A percentile compares a stretch with the other conserved stretches of the same genome.
phyloP scores from a whole-genome alignment of 2,888 invertebrate genomes.

The Amiota mariae region DNA sequence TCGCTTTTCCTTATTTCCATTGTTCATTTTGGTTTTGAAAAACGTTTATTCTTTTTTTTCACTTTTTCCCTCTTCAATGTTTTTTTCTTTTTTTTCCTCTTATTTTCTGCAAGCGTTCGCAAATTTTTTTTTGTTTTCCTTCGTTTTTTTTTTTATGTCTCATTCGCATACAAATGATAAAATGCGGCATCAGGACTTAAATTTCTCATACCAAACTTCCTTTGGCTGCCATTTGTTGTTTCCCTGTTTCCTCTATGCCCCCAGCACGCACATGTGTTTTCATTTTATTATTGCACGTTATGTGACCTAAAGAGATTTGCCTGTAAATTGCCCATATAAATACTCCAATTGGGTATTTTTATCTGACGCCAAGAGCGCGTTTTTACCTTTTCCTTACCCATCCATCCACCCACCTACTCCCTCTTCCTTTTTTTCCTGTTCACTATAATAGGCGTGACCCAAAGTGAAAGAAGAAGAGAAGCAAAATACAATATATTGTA shows the following conservation, averaged over 20 bases:
- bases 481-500: background rate
- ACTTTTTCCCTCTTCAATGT: background rate
- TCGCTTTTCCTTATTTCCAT: too few relatives aligned
- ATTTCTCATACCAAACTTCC: too few relatives aligned
- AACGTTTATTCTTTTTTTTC: conserved; percentile 2
- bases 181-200: background rate
- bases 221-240: too few relatives aligned
- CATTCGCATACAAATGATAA: conserved; percentile 13
- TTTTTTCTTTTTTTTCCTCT: background rate
- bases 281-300: background rate
- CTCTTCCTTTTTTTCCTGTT: background rate
- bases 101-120: conserved; percentile 21
- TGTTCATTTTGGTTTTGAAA: too few relatives aligned
- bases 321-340: conserved; percentile 23
- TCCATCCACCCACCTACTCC: background rate
- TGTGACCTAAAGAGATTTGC: conserved; percentile 26
- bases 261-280: too few relatives aligned
- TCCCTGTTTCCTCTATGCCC: too few relatives aligned
- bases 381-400: conserved; percentile 4
- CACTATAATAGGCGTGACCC: too few relatives aligned
- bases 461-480: background rate
- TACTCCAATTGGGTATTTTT: conserved; percentile 26
- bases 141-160: background rate
- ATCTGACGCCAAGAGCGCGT: background rate
- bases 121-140: background rate